These are phyloP conservation scores for Podocnemis expansa DNA, from an alignment of 2,113 vertebrate species.

Conservation along the genomic window DNA sequence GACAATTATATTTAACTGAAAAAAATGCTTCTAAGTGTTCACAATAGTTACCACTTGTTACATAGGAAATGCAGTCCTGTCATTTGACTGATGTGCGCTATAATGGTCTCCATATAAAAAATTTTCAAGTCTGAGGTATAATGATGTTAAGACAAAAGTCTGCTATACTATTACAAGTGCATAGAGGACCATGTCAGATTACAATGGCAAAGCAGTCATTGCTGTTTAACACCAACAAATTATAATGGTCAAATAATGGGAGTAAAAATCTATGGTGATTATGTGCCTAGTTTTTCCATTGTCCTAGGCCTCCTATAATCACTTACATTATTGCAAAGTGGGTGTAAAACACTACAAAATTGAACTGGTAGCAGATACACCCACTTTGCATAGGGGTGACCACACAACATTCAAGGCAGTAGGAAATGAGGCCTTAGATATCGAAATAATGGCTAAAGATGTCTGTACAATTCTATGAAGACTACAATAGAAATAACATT, in stretches of 20 bases:
- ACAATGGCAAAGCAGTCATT: neutral
- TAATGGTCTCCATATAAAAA: neutral
- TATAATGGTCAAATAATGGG: neutral
- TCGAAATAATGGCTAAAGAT: neutral
- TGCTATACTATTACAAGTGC: neutral
- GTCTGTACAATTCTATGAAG: neutral
- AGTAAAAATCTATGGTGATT: neutral
- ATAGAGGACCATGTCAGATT: neutral
- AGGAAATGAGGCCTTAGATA: neutral
- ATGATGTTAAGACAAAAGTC: neutral
- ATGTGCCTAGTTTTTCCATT: neutral
- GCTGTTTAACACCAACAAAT: neutral
- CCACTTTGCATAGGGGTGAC: fast-evolving
- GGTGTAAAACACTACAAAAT: fast-evolving
- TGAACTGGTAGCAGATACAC: fast-evolving
- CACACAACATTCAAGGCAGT: fast-evolving
- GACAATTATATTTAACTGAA: neutral
- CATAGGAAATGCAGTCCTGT: neutral
- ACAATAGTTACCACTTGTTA: neutral
- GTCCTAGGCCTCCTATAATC: neutral
- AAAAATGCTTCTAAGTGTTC: neutral
- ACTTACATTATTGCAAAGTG: neutral
- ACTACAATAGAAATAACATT: neutral
- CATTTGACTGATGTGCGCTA: neutral
- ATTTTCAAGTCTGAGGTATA: neutral